Base-by-base conservation (phyloP, 2,113 vertebrate genomes). In the Hydrochoerus hydrochaeris region DNA sequence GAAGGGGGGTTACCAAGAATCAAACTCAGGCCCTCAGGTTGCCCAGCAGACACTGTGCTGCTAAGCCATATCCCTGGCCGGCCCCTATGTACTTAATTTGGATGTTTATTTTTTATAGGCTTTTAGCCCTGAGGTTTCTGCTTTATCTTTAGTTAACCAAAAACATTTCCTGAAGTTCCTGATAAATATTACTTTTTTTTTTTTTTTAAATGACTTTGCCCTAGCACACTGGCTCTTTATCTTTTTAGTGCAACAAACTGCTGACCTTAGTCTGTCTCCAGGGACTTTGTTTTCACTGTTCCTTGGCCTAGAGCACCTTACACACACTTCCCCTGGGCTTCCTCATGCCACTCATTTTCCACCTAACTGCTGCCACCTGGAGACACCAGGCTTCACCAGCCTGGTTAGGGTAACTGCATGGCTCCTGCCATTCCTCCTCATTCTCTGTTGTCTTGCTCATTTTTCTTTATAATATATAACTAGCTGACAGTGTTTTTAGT, bases 71-170 rank as follows among this genome's bases (percentile, higher is more conserved):
- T 57, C 54, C 54, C 49, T 52, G 49, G 52, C 54, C 4, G 17
- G 54, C 54, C 17, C 17, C 17, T 57, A 13, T 35, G 17, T 38
- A 30, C 26, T 46, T 30, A 80, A 22, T 84, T 90, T 91, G 69
- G 54, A 71, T 22, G 4, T 38, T 28, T 58, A 14, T 26, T 49
- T 80, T 90, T 80, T 17, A 60, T 44, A 46, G 38, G n/a, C 3
- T 7, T 78, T 90, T 88, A 88, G 94, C 57, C n/a, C 41, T 20
- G 78, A 85, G 30, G 26, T 86, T 85, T 91, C 32, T 71, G 16
- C 38, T 83, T 95, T 69, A 85, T 78, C 13, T 87, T 87, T 38
- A 52, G 46, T 93, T 84, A 92, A 58, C 44, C 62, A 85, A 44
- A 87, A 90, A 85, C 20, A 60, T 62, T 54, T 52, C n/a, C 35